Conservation (phyloP, 2,888 invertebrate genomes). For the Andrena praecox region DNA sequence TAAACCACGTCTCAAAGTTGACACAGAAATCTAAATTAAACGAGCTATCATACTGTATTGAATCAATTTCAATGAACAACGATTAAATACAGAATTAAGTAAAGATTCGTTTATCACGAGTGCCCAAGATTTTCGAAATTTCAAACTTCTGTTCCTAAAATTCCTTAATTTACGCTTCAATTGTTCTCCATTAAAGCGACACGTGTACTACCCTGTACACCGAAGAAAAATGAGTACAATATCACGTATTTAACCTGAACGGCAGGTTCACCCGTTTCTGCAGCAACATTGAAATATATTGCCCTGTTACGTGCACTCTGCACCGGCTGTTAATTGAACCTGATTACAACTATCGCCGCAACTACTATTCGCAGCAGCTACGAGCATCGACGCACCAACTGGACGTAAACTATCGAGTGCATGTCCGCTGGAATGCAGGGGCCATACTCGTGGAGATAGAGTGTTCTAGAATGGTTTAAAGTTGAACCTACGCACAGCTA, state of each 20-base stretch:
- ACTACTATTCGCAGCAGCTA: constrained; percentile 15
- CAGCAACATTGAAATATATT: constrained; percentile 24
- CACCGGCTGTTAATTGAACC: constrained; percentile 44
- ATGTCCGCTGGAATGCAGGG: not conserved
- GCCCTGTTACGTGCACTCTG: constrained; percentile 16
- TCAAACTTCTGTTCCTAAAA: too few relatives aligned
- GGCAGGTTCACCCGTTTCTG: not conserved
- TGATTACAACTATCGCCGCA: constrained; percentile 26
- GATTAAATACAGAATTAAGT: too few relatives aligned
- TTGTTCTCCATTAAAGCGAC: not conserved
- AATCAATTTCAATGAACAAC: too few relatives aligned
- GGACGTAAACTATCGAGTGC: constrained; percentile 35
- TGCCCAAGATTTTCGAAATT: too few relatives aligned
- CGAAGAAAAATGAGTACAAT: not conserved
- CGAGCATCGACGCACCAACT: constrained; percentile 12
- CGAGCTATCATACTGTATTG: too few relatives aligned
- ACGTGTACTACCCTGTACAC: not conserved
- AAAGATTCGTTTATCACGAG: too few relatives aligned
- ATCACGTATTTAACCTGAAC: not conserved
- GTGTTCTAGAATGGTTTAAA: constrained; percentile 5
- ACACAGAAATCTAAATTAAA: too few relatives aligned
- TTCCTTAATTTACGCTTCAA: not conserved
- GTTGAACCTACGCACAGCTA: not conserved
- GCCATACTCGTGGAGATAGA: constrained; percentile 9
- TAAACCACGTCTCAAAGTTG: not conserved